Base-by-base conservation (phyloP, 2,888 invertebrate genomes). In the Peribatodes rhomboidaria region DNA sequence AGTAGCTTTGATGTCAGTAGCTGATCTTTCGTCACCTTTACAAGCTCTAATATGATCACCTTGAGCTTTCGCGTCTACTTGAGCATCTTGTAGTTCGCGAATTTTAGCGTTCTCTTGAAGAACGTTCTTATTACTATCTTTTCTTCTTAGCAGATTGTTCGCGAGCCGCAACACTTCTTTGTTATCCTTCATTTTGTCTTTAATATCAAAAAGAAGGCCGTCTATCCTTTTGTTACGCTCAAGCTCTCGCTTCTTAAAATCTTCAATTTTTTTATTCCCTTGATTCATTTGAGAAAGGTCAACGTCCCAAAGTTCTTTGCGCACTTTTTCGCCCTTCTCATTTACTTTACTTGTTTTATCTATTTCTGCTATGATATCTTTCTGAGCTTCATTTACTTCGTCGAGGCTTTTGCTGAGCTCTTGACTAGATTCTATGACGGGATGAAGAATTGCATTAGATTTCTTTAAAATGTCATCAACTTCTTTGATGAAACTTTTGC, bases 101-200 rank as follows among this genome's bases (percentile, higher is more conserved):
- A 79, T 72, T 56, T 79, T 81, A 31, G 63, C 70, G 13, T 70
- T 76, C 9, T 74, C 72, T 53, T 71, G 41, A 27, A 77, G 53
- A 54, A 59, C 50, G 37, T 81, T 87, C 41, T 80, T 84, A 42
- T 75, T 85, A 42, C 58, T 72, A 22, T 89, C 89, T 69, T 88
- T 89, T 67, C 88, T 81, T 66, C 81, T 80, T 8, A 93, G 69
- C 62, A 93, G 76, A 70, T 81, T 92, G 72, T 93, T 86, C 8
- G 92, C 91, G 6, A 91, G 70, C 60, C 83, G 78, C 39, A 89
- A 72, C 4, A 93, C 91, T 58, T 92, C 92, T 72, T 89, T 84
- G 66, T 92, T 93, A 69, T 89, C 90, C 62, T 89, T 92, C 91
- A 92, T 91, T 67, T 89, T 90, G 58, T 86, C 89, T 76, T 92